Percentiles rank a stretch among this genome's conserved stretches.
phyloP scores from a whole-genome alignment of 2,888 invertebrate genomes.

The Ditula angustiorana region DNA sequence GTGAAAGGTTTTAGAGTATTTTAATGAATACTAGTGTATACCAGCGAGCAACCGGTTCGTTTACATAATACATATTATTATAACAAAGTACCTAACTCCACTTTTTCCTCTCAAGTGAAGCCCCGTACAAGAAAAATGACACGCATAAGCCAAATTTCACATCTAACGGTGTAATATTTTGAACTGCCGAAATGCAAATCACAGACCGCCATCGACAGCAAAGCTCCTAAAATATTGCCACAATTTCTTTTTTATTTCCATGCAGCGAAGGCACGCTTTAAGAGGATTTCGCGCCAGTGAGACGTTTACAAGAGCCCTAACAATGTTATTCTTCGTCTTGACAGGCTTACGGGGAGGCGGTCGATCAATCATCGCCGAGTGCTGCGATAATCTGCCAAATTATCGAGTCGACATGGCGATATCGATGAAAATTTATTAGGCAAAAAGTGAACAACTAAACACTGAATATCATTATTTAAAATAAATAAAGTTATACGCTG shows the following conservation, averaged over 20 bases:
- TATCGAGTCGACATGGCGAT: slow-evolving; percentile 52
- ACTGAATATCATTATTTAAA: no score
- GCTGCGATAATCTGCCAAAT: slow-evolving; percentile 58
- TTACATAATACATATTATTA: no score
- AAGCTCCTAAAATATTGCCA: slow-evolving; percentile 48
- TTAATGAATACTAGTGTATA: no score
- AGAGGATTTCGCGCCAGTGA: slow-evolving; percentile 75
- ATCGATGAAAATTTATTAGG: slow-evolving; percentile 46
- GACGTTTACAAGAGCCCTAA: slow-evolving; percentile 78
- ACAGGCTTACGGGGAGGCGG: slow-evolving; percentile 70
- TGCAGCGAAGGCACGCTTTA: slow-evolving; percentile 57
- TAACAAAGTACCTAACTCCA: no score
- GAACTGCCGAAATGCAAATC: slow-evolving; percentile 8
- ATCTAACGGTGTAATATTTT: not conserved
- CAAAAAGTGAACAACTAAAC: not conserved
- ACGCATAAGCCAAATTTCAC: not conserved
- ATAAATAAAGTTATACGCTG: no score
- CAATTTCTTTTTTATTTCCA: slow-evolving; percentile 51
- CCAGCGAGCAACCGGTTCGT: no score
- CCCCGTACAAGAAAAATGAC: not conserved
- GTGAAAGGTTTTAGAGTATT: no score
- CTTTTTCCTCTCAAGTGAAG: no score
- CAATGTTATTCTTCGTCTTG: slow-evolving; percentile 82
- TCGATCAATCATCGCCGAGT: slow-evolving; percentile 78
- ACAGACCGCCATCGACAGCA: slow-evolving; percentile 15